Conservation (phyloP, 2,888 invertebrate species). For the Pristionchus arcanus region DNA sequence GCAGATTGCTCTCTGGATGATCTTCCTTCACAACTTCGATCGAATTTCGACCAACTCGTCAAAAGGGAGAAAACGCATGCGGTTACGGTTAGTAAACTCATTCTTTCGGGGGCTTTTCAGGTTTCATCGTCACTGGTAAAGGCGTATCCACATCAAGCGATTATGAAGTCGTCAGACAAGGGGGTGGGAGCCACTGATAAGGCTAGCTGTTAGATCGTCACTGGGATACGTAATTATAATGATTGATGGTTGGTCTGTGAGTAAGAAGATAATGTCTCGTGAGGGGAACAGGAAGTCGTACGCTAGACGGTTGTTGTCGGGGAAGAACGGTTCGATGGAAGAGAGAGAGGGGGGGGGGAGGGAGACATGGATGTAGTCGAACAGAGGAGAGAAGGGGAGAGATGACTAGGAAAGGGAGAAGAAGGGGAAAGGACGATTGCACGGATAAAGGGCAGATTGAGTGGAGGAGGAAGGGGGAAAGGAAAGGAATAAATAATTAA, state of each 20-base stretch:
- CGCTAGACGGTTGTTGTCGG: not conserved
- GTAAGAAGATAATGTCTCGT: not conserved
- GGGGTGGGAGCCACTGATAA: too few species aligned
- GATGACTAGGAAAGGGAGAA: not conserved
- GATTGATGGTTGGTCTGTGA: too few species aligned
- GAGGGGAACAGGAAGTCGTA: not conserved
- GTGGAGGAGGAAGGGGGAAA: not conserved
- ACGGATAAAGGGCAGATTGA: slow-evolving; percentile 24
- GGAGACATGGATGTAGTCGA: not conserved
- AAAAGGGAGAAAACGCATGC: slow-evolving; percentile 18
- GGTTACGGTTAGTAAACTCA: not conserved
- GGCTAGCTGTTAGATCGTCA: too few species aligned
- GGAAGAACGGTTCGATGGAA: not conserved
- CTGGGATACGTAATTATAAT: too few species aligned
- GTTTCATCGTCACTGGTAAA: not conserved
- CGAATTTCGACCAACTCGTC: not conserved
- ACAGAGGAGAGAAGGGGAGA: not conserved
- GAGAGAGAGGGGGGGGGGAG: slow-evolving; percentile 9
- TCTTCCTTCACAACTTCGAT: not conserved
- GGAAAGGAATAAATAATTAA: not conserved
- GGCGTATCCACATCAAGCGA: too few species aligned
- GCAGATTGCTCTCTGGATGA: slow-evolving; percentile 48
- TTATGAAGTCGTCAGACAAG: too few species aligned
- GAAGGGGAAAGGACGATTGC: not conserved
- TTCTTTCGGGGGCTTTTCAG: not conserved